Evolutionary conservation across 2,113 vertebrate genomes (phyloP), one percentile per base, ranked within the genome.

Genomic region (Orthochromis malagaraziensis): DNA sequence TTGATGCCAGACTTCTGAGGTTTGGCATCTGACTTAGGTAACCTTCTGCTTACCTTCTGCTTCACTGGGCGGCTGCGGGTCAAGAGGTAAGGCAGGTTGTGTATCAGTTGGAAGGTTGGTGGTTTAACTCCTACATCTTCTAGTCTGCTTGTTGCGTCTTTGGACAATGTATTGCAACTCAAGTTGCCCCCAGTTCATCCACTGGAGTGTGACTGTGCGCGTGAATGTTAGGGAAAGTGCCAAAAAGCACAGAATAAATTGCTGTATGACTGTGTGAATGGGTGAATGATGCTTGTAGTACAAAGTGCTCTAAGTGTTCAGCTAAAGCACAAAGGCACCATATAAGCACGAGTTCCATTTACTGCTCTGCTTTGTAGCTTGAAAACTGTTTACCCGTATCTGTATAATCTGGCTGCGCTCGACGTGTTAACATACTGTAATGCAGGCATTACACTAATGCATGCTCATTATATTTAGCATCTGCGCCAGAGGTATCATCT

Each of bases 241-340:
- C 12, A 68, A 70, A 70, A 70, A 14, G n/a, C 38, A 29, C 42
- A 75, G 6, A 75, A 75, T 75, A 47, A 29, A 47, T 65, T 38
- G 68, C 9, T 75, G 14, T 47, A 47, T 47, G 68, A 75, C 40
- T 75, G 14, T 29, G 14, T 75, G 42, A 47, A 17, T 73, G 40
- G 40, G 14, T 73, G 68, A 45, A 75, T 45, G 68, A 73, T 16
- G 40, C 40, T 75, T 75, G 42, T 75, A 75, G 70, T 19, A 29
- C 5, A 73, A 73, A 29, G 40, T 7, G 21, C 24, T 47, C 2
- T 47, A 45, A 19, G 40, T 29, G 40, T 29, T 75, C 42, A 75
- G 24, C 14, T 12, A 75, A 75, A 47, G 42, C 16, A 31, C 14
- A 60, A 17, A 17, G 17, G 21, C 54, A 55, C 54, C 21, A 55